phyloP scores from a whole-genome alignment of 1,140 invertebrate genomes.

The Forficula auricularia region DNA sequence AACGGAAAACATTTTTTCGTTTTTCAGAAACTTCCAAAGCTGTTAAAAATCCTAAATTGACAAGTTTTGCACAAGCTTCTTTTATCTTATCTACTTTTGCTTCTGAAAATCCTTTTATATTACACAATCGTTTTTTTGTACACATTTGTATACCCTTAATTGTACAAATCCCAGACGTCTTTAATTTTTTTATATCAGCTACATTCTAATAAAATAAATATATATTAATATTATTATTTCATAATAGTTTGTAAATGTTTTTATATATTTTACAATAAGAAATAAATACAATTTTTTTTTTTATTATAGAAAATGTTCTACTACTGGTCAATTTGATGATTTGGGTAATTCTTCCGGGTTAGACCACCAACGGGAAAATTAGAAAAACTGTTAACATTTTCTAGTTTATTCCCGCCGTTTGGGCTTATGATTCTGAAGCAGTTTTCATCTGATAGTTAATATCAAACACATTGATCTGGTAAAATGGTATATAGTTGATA shows the following conservation, averaged over 20 bases:
- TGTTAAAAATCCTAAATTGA: slow-evolving; percentile 44
- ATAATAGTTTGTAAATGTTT: neutral
- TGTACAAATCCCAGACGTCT: slow-evolving; percentile 58
- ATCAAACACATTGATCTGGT: too few species aligned
- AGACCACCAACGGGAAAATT: too few species aligned
- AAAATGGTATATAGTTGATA: too few species aligned
- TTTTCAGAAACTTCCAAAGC: slow-evolving; percentile 54
- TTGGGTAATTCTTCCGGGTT: too few species aligned
- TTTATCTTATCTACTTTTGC: slow-evolving; percentile 71
- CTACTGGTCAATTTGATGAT: too few species aligned
- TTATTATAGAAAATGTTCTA: too few species aligned
- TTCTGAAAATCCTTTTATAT: slow-evolving; percentile 62
- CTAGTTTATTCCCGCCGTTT: too few species aligned
- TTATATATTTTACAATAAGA: neutral
- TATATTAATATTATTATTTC: too few species aligned
- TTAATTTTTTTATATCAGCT: slow-evolving; percentile 60
- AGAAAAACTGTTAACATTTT: too few species aligned
- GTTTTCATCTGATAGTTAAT: too few species aligned
- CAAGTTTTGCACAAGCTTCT: slow-evolving; percentile 46
- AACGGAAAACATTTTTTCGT: slow-evolving; percentile 50
- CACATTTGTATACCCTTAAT: slow-evolving; percentile 67
- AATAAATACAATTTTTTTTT: slow-evolving; percentile 18
- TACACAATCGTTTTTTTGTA: slow-evolving; percentile 51
- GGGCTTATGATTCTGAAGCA: too few species aligned
- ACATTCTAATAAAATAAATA: slow-evolving; percentile 25